phyloP scores from a whole-genome alignment of 2,113 vertebrate genomes.

The Hydropotes inermis region DNA sequence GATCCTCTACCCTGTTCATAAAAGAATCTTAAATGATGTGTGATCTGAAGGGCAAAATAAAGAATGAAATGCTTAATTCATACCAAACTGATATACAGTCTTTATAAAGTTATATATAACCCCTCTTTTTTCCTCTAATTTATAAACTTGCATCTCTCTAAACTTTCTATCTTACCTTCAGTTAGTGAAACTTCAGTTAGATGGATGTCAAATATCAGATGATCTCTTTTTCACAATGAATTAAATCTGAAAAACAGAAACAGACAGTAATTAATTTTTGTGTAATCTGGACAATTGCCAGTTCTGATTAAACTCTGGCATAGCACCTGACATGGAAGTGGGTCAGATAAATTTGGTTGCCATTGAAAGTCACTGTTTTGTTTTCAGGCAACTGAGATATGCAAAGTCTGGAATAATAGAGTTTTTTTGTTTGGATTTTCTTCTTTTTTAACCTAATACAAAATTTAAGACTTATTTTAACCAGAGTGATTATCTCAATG shows the following conservation, averaged over 20 bases:
- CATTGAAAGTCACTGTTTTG: not conserved
- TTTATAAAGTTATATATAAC: constrained; percentile 12
- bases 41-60: not conserved
- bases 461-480: not conserved
- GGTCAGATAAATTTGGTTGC: not conserved
- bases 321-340: not conserved
- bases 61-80: not conserved
- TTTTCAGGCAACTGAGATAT: not conserved
- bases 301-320: not conserved
- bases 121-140: not conserved
- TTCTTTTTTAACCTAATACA: not conserved
- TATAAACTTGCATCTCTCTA: not conserved
- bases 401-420: not conserved
- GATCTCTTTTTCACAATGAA: constrained; percentile 27
- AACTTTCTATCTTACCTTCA: constrained; percentile 42
- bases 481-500: not conserved
- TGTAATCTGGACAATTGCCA: not conserved
- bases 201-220: not conserved
- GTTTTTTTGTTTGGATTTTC: not conserved
- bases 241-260: constrained; percentile 11
- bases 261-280: not conserved
- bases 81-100: not conserved
- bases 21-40: not conserved
- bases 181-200: not conserved
- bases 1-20: not conserved